Base-by-base conservation (phyloP, 35 echinoderm and acorn worm species). In the Holothuria glaberrima region DNA sequence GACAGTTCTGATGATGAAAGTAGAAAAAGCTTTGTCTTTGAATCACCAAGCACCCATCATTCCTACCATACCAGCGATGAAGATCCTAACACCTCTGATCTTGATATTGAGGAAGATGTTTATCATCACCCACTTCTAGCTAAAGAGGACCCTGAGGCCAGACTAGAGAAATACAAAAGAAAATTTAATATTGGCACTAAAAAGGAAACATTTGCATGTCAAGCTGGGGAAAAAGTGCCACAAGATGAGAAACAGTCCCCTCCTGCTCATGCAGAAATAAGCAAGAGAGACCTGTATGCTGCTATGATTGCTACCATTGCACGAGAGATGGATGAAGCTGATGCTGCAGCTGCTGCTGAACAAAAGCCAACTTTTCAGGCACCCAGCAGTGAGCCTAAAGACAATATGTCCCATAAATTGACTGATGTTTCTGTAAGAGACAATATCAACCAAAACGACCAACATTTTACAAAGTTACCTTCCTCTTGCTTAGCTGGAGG, bases 41-140 rank as follows among this genome's bases (percentile, higher is more conserved):
- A 78, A 48, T 48, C 74, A 78, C 74, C 74, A 78, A 78, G 74
- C 33, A 78, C 74, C 38, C 74, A 78, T 78, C 74, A 78, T 52
- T 78, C 74, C 14, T 78, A 78, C n/a, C 74, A 78, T 22, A 78
- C 74, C 6, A 78, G 36, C 50, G 35, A 48, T 50, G 35, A 78
- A 48, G 74, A 78, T 6, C 35, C 18, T 78, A 19, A 78, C 27
- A 26, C 13, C 29, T 78, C 44, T 52, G 35, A 78, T 25, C 0
- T 35, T 25, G n/a, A 78, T 22, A 78, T 24, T 78, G 74, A 78
- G 50, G 21, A 22, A 48, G 74, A 48, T 12, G 74, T 52, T 9
- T 27, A 4, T 16, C 21, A 52, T 26, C n/a, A 35, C 24, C 38
- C 44, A 78, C 44, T 25, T n/a, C 50, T 22, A 24, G 38, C 29